Base-by-base conservation (phyloP, 2,113 vertebrate genomes). In the Elephas maximus region DNA sequence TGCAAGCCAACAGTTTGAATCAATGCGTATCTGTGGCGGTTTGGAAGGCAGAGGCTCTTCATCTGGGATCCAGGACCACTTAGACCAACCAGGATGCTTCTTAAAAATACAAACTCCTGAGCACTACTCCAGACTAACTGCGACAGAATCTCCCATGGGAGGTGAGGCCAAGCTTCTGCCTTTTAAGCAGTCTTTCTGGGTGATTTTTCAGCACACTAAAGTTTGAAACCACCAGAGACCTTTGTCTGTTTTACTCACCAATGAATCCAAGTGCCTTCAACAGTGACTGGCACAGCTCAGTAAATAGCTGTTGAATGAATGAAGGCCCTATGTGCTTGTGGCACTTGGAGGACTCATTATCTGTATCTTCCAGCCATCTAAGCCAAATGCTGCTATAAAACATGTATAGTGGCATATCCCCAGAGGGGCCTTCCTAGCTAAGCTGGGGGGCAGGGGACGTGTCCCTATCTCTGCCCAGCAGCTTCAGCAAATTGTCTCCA, bases 241-340 rank as follows among this genome's bases (percentile, higher is more conserved):
- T 53, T 76, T 62, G 53, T 78, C 79, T 93, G 45, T 89, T 76
- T 89, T 41, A 91, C 26, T 88, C 67, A 84, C 0, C 26, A 62
- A 84, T 73, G 73, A 51, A 76, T 80, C 83, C 28, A 33, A 78
- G 82, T 65, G 65, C 85, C 33, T 80, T 53, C 26, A 87, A 74
- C 3, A 57, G 88, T 73, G 71, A 53, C 51, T 45, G 67, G 45
- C 94, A 65, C 48, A 92, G 33, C 37, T 97, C 74, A 57, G 41
- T 44, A 94, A 87, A 92, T 45, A 73, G 63, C 45, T 88, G 41
- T 53, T 73, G 63, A 96, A 91, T 94, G 71, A 95, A 81, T 41
- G 57, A 85, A 77, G 48, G 62, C 69, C 77, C n/a, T 65, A 45
- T 60, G 41, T 26, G 78, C 45, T 41, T 76, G 17, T 63, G 69